Percentiles rank a stretch among this genome's conserved stretches.
Conservation (phyloP, 2,113 vertebrate genomes). For the Pomatorhinus ruficollis region DNA sequence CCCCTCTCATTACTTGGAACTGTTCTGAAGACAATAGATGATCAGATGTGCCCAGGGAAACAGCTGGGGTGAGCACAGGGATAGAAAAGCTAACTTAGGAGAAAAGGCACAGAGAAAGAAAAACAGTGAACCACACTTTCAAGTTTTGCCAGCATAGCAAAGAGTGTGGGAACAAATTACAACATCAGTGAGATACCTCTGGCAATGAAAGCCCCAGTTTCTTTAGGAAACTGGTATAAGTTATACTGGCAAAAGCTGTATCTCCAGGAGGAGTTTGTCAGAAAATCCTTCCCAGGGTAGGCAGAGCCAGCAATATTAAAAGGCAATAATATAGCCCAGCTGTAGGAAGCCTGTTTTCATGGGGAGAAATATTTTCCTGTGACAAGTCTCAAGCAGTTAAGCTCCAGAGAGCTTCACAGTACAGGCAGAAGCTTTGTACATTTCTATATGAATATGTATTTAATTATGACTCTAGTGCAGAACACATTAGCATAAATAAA, state of each 20-base stretch:
- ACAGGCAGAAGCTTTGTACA: slow-evolving; percentile 31
- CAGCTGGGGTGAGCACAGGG: slow-evolving; percentile 39
- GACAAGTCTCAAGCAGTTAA: slow-evolving; percentile 55
- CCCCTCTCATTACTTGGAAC: slow-evolving; percentile 11
- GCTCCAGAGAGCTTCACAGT: slow-evolving; percentile 26
- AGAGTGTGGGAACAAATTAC: slow-evolving; percentile 65
- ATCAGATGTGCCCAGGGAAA: slow-evolving; percentile 49
- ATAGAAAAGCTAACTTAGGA: slow-evolving; percentile 44
- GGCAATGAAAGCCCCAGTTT: slow-evolving; percentile 63
- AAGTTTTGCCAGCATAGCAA: slow-evolving; percentile 65
- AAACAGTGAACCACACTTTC: slow-evolving; percentile 52
- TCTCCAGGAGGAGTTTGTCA: slow-evolving; percentile 54
- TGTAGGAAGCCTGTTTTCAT: slow-evolving; percentile 54
- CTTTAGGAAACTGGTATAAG: slow-evolving; percentile 50
- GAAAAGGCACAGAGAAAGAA: not conserved
- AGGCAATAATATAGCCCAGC: slow-evolving; percentile 58
- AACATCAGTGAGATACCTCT: slow-evolving; percentile 56
- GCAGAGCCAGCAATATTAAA: slow-evolving; percentile 49
- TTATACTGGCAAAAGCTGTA: slow-evolving; percentile 41
- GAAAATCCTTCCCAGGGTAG: slow-evolving; percentile 57
- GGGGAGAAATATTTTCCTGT: slow-evolving; percentile 59
- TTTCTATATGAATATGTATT: slow-evolving; percentile 50
- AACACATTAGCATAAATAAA: slow-evolving; percentile 69
- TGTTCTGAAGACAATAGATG: slow-evolving; percentile 28
- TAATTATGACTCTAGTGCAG: slow-evolving; percentile 29